phyloP scores from a whole-genome alignment of 2,888 invertebrate genomes.

The Leucophora obtusa region DNA sequence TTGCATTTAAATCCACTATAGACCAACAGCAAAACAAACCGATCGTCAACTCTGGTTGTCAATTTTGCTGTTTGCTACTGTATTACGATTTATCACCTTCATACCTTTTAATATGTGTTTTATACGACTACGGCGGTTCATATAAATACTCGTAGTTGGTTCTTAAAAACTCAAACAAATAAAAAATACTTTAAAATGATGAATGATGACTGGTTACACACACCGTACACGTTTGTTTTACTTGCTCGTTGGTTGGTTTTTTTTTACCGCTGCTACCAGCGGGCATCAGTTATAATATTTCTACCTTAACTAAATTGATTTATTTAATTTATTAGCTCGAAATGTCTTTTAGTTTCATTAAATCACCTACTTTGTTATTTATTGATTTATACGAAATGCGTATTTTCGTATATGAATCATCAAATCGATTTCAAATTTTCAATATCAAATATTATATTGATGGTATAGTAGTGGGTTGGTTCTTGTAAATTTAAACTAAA shows the following conservation, averaged over 20 bases:
- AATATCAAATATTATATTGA: too few relatives aligned
- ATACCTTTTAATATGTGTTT: conserved; percentile 28
- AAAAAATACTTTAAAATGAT: conserved; percentile 54
- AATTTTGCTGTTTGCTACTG: conserved; percentile 58
- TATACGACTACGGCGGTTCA: not conserved
- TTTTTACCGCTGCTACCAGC: conserved; percentile 26
- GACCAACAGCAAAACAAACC: conserved; percentile 17
- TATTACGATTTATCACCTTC: conserved; percentile 62
- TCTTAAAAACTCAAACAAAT: too few relatives aligned
- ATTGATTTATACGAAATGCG: conserved; percentile 28
- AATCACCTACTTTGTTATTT: conserved; percentile 32
- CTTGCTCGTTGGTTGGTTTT: not conserved
- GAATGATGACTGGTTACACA: conserved; percentile 61
- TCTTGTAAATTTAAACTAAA: too few relatives aligned
- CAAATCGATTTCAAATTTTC: not conserved
- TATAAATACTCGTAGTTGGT: too few relatives aligned
- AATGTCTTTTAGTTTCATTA: conserved; percentile 49
- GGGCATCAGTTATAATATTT: conserved; percentile 43
- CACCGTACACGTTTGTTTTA: conserved; percentile 19
- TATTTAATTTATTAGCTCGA: conserved; percentile 56
- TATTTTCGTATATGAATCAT: conserved; percentile 21
- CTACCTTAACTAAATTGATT: conserved; percentile 46
- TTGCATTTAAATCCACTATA: not conserved
- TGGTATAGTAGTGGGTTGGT: too few relatives aligned
- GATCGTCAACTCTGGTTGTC: conserved; percentile 57